Conservation (phyloP, 2,797 vertebrate species). For the Enteromius trimaculatus region DNA sequence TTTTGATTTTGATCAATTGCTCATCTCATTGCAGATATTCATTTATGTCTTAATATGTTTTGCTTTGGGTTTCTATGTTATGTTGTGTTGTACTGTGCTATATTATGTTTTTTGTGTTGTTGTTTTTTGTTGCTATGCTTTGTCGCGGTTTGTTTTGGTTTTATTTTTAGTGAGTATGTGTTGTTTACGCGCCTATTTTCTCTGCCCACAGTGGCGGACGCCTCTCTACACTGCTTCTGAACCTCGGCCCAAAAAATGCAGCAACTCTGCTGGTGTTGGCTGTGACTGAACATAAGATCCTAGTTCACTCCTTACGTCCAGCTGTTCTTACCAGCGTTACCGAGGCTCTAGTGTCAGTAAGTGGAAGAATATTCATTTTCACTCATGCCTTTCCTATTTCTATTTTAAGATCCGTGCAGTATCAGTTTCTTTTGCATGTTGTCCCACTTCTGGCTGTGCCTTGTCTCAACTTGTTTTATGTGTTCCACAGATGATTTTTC, state of each 20-base stretch:
- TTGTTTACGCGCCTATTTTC: conserved; percentile 31
- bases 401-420: not conserved
- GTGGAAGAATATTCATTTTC: conserved; percentile 62
- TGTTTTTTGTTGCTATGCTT: not conserved
- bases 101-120: not conserved
- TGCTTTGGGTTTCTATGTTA: not conserved
- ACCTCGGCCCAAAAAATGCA: conserved; percentile 95
- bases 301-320: conserved; percentile 95
- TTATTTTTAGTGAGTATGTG: not conserved
- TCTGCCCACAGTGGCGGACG: conserved; percentile 85
- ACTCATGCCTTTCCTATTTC: not conserved
- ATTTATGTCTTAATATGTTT: not conserved
- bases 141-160: not conserved
- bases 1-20: not conserved
- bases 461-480: not conserved
- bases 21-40: not conserved
- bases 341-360: conserved; percentile 96
- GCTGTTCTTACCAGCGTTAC: conserved; percentile 98
- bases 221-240: conserved; percentile 94
- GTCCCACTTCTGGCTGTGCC: not conserved
- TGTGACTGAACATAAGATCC: conserved; percentile 98
- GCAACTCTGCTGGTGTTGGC: conserved; percentile 93
- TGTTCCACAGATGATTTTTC: conserved; percentile 92
- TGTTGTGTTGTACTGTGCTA: not conserved
- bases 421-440: not conserved